Evolutionary conservation across 2,888 invertebrate genomes (phyloP), one percentile per base, ranked within the genome.

Genomic region (Heteromurus nitidus): DNA sequence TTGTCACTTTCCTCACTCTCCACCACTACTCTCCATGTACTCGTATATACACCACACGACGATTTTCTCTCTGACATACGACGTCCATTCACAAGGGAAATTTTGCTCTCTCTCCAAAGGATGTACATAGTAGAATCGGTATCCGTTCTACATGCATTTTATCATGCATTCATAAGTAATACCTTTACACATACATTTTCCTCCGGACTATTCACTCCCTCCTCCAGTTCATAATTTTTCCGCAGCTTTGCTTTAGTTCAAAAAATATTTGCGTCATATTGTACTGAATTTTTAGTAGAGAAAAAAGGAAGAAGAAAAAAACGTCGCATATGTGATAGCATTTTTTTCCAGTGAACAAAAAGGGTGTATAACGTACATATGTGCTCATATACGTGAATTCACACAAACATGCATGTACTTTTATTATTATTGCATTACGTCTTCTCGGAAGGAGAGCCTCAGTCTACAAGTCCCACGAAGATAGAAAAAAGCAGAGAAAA

Each of bases 361-460:
- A 22, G 22, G 18, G 24, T 22, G 22, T 53, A n/a, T n/a, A 42
- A 65, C 53, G 16, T 30, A n/a, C 2, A 60, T 28, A 76, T 50
- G 55, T n/a, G n/a, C 20, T 22, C 69, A 42, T 53, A 64, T 47
- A 69, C 36, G 42, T 50, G 53, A 55, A 50, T 24, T 60, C 60
- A 30, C 60, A 60, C 3, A 13, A 2, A 9, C n/a, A 11, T 26
- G 1, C n/a, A 11, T 42, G 44, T 44, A 22, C 18, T 28, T 55
- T 60, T 62, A 74, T 80, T 80, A 80, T 80, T 80, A 80, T 80
- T 80, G 36, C 80, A 73, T 80, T 80, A 73, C 53, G 58, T 68
- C 30, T 50, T 18, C 9, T 24, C 60, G 67, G 26, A 70, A 53
- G 64, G 30, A 64, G 65, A 65, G 50, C 60, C 77, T 69, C 69